phyloP scores from a whole-genome alignment of 2,888 invertebrate species.

The Tethea ocularis region DNA sequence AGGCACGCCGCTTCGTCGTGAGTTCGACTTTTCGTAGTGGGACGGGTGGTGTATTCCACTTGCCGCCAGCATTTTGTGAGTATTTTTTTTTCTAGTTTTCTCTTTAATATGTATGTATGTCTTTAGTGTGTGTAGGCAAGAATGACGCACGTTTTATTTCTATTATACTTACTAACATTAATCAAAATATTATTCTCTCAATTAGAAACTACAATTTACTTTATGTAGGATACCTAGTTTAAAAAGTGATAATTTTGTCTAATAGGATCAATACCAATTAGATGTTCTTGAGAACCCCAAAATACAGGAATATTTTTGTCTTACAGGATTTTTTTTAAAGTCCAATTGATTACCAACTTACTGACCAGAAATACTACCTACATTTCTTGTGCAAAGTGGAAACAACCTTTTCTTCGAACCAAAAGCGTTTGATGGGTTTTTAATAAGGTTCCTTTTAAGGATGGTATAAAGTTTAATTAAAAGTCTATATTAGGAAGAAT shows the following conservation, averaged over 20 bases:
- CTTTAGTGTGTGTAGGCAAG: too few species aligned
- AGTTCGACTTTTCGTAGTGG: constrained; percentile 24
- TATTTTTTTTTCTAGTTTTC: background rate
- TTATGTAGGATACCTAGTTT: too few species aligned
- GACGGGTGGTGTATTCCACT: constrained; percentile 27
- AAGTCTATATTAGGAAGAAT: constrained; percentile 33
- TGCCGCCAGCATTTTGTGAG: constrained; percentile 14
- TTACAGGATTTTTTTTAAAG: too few species aligned
- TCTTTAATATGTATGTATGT: too few species aligned
- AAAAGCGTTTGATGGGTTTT: constrained; percentile 55
- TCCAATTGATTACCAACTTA: background rate
- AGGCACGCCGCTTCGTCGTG: constrained; percentile 11
- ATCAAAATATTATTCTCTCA: too few species aligned
- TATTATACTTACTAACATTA: too few species aligned
- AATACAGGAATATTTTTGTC: background rate
- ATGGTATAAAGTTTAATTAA: constrained; percentile 49
- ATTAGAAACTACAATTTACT: too few species aligned
- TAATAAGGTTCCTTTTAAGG: constrained; percentile 53
- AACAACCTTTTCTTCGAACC: constrained; percentile 40
- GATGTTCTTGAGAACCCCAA: background rate
- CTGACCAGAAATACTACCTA: constrained; percentile 16
- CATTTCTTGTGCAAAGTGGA: constrained; percentile 32
- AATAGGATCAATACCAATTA: background rate
- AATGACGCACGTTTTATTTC: too few species aligned
- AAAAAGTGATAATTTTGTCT: background rate